These are phyloP conservation scores for Cataglyphis altisquamis DNA, from an alignment of 2,888 invertebrate genomes.

Conservation along the genomic window DNA sequence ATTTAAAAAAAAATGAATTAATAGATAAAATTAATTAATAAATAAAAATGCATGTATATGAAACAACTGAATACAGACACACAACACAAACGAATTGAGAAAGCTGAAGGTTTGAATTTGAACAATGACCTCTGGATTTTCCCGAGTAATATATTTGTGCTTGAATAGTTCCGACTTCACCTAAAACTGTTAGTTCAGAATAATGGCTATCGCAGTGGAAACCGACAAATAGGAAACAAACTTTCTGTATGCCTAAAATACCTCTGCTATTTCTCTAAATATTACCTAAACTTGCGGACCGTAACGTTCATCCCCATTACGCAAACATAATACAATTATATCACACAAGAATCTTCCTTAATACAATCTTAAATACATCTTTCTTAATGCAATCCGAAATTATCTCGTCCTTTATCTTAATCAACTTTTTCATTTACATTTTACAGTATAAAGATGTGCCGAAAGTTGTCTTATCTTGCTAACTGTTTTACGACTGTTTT, in stretches of 20 bases:
- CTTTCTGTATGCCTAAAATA: constrained; percentile 37
- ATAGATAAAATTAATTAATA: not conserved
- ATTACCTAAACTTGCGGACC: constrained; percentile 17
- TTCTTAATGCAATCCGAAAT: constrained; percentile 9
- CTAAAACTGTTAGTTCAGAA: constrained; percentile 37
- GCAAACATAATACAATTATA: constrained; percentile 1
- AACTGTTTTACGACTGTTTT: constrained; percentile 9
- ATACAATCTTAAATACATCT: constrained; percentile 24
- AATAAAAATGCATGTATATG: constrained; percentile 3
- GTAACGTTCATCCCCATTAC: not conserved
- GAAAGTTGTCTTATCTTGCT: not conserved
- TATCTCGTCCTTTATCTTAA: constrained; percentile 23
- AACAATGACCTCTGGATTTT: constrained; percentile 39
- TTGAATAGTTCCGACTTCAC: constrained; percentile 34
- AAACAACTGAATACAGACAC: not conserved
- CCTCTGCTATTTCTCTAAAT: constrained; percentile 36
- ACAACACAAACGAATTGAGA: constrained; percentile 5
- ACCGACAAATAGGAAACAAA: constrained; percentile 53
- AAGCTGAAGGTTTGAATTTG: constrained; percentile 40
- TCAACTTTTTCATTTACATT: constrained; percentile 28
- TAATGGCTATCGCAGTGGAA: constrained; percentile 44
- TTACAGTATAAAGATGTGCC: not conserved
- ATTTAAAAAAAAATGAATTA: not conserved
- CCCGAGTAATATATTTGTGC: constrained; percentile 43
- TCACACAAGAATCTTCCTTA: not conserved